phyloP scores from a whole-genome alignment of 2,888 invertebrate genomes.

The Acronicta psi region DNA sequence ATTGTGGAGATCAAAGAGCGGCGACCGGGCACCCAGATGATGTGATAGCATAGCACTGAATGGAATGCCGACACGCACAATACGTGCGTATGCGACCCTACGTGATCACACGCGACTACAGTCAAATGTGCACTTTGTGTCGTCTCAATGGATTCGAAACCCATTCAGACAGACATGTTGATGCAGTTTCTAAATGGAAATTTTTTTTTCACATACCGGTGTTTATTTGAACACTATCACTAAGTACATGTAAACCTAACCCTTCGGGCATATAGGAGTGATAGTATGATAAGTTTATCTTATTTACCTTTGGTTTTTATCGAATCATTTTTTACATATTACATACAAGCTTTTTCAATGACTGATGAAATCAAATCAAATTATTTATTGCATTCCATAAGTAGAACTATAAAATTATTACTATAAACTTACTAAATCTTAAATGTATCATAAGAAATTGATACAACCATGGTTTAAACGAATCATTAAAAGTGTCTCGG shows the following conservation, averaged over 20 bases:
- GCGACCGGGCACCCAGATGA: conserved; percentile 40
- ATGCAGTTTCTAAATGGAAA: too few species aligned
- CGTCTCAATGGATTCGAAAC: conserved; percentile 20
- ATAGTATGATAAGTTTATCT: too few species aligned
- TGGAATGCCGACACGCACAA: conserved; percentile 67
- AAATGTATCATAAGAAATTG: conserved; percentile 22
- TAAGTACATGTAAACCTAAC: too few species aligned
- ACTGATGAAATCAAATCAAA: too few species aligned
- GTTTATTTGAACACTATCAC: too few species aligned
- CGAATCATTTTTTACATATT: too few species aligned
- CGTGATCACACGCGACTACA: conserved; percentile 45
- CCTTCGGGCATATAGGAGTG: too few species aligned
- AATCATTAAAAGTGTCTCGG: conserved; percentile 65
- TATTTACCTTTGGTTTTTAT: too few species aligned
- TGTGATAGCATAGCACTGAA: conserved; percentile 62
- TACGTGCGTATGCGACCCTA: conserved; percentile 56
- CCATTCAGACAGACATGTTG: conserved; percentile 15
- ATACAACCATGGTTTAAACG: conserved; percentile 47
- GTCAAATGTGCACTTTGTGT: conserved; percentile 40
- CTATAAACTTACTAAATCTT: neutral
- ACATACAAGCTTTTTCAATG: too few species aligned
- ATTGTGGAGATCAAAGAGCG: conserved; percentile 74
- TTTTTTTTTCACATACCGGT: too few species aligned
- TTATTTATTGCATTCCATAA: too few species aligned
- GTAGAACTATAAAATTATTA: too few species aligned